These are phyloP conservation scores for Argyresthia goedartella DNA, from an alignment of 2,888 invertebrate species.

Conservation along the genomic window DNA sequence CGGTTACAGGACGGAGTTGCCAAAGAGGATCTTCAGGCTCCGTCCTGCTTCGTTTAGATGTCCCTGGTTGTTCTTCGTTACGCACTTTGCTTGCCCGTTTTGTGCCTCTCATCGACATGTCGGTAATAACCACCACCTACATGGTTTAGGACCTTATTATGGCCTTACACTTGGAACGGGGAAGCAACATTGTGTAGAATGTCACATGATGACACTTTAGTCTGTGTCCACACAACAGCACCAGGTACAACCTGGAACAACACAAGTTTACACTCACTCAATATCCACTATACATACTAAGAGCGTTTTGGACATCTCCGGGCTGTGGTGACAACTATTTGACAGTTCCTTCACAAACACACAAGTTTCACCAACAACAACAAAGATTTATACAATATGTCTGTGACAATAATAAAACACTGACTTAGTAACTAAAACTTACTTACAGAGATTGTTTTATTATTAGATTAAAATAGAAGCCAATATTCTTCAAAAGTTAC, in stretches of 20 bases:
- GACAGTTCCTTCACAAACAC: no score
- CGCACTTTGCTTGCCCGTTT: slow-evolving; percentile 45
- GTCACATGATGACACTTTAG: slow-evolving; percentile 60
- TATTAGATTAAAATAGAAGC: no score
- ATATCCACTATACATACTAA: no score
- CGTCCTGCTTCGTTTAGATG: slow-evolving; percentile 56
- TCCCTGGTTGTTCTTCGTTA: slow-evolving; percentile 51
- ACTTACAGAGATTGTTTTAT: no score
- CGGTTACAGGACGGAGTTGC: slow-evolving; percentile 87
- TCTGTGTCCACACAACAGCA: slow-evolving; percentile 27
- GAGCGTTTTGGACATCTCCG: no score
- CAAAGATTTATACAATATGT: no score
- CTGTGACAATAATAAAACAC: no score
- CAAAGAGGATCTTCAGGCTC: slow-evolving; percentile 71
- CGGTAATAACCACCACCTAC: slow-evolving; percentile 50
- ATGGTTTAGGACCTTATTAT: slow-evolving; percentile 55
- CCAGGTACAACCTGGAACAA: slow-evolving; percentile 41
- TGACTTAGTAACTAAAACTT: no score
- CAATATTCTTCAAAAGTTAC: no score
- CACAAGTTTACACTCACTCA: slow-evolving; percentile 1
- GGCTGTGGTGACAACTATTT: no score
- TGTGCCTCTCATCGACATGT: slow-evolving; percentile 65
- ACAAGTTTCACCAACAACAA: no score
- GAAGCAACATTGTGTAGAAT: slow-evolving; percentile 62
- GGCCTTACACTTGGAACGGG: slow-evolving; percentile 63